phyloP scores from a whole-genome alignment of 2,113 vertebrate species.

The Rhodinocichla rosea region DNA sequence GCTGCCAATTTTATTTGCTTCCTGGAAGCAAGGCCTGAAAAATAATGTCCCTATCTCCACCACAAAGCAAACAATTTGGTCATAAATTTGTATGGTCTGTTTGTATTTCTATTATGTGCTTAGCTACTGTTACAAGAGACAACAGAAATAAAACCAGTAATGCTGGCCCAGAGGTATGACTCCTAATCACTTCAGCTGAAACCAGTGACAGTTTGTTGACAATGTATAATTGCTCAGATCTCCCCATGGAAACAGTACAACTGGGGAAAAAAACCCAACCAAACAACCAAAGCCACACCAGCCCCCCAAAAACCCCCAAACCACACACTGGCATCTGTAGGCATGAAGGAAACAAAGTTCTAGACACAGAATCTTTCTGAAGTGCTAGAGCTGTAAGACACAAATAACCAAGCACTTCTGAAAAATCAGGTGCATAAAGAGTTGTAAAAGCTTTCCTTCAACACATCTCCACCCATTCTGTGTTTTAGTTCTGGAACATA shows the following conservation, averaged over 20 bases:
- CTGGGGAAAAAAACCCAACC: not conserved
- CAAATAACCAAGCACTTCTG: not conserved
- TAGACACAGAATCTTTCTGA: not conserved
- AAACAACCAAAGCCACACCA: not conserved
- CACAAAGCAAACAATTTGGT: not conserved
- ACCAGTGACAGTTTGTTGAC: not conserved
- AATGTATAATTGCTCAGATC: not conserved
- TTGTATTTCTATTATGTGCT: not conserved
- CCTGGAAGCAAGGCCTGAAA: not conserved
- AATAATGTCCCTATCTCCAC: not conserved
- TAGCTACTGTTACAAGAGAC: not conserved
- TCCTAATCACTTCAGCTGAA: not conserved
- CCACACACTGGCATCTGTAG: not conserved
- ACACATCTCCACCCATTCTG: not conserved
- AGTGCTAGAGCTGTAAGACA: not conserved
- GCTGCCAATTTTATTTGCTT: not conserved
- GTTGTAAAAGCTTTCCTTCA: not conserved
- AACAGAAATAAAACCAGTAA: not conserved
- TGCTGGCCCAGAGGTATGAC: not conserved
- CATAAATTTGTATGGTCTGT: not conserved
- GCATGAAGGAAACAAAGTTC: not conserved
- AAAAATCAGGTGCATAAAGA: not conserved
- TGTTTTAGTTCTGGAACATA: conserved; percentile 16
- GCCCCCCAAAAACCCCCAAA: rapidly evolving
- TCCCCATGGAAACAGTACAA: not conserved